Percentiles rank a stretch among this genome's conserved stretches.
These are phyloP conservation scores for Aricia agestis DNA, from an alignment of 1,140 invertebrate species.

Conservation along the genomic window DNA sequence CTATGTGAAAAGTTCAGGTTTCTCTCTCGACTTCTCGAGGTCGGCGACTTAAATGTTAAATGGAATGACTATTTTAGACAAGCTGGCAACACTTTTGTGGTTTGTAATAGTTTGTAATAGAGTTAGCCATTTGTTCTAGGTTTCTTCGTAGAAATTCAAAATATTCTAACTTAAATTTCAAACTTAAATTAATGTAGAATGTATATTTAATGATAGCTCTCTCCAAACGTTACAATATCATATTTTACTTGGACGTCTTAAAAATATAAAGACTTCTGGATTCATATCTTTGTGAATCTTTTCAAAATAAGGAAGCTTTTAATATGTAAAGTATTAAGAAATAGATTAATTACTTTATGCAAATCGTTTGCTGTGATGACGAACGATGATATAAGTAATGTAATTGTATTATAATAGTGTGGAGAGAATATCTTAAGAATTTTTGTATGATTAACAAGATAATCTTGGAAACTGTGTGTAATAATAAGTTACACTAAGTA, in stretches of 20 bases:
- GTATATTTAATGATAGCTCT: not conserved
- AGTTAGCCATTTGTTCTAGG: too few relatives aligned
- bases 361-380: not conserved
- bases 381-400: not conserved
- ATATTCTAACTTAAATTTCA: too few relatives aligned
- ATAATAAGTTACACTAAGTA: not conserved
- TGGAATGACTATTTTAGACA: not conserved
- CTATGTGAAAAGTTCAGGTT: not conserved
- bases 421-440: not conserved
- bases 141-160: too few relatives aligned
- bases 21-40: not conserved
- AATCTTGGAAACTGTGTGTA: not conserved
- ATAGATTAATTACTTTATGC: not conserved
- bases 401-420: not conserved
- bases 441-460: not conserved
- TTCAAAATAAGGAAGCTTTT: too few relatives aligned
- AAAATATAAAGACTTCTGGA: too few relatives aligned
- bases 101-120: not conserved
- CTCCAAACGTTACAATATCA: not conserved
- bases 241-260: too few relatives aligned
- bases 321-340: too few relatives aligned
- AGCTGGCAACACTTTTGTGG: not conserved
- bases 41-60: not conserved
- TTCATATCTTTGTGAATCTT: too few relatives aligned
- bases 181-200: not conserved